These are phyloP conservation scores for Sakesphorus luctuosus DNA, from an alignment of 2,113 vertebrate genomes.

Conservation along the genomic window DNA sequence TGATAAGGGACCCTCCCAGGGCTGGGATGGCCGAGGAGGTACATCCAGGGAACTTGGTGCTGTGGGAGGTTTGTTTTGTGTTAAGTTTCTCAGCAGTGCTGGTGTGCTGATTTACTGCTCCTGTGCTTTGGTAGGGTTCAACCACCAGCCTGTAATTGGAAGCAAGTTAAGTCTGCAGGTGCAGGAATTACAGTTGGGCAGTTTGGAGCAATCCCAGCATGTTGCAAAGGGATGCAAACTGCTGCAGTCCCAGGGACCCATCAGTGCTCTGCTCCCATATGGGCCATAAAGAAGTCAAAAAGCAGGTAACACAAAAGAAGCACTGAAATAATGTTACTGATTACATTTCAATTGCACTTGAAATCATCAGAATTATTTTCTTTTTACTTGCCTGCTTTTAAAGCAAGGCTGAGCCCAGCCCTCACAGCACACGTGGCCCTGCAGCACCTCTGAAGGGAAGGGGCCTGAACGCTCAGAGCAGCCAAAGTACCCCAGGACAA, in stretches of 20 bases:
- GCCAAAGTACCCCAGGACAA: background rate
- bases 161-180: background rate
- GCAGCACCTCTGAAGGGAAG: rapidly evolving
- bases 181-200: background rate
- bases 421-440: rapidly evolving
- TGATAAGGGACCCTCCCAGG: background rate
- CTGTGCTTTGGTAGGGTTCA: background rate
- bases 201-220: background rate
- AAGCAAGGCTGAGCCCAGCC: background rate
- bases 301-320: background rate
- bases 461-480: rapidly evolving
- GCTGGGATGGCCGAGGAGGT: background rate
- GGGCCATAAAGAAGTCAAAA: background rate
- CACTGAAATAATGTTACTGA: background rate
- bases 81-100: background rate
- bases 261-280: background rate
- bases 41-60: rapidly evolving
- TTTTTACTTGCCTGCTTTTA: background rate
- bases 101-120: background rate
- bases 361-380: background rate
- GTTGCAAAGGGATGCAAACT: background rate
- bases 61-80: background rate
- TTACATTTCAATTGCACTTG: background rate
- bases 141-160: background rate
- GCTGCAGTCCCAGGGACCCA: background rate